Evolutionary conservation across 1,140 invertebrate genomes (phyloP).

Genomic region (Trichogramma pretiosum): DNA sequence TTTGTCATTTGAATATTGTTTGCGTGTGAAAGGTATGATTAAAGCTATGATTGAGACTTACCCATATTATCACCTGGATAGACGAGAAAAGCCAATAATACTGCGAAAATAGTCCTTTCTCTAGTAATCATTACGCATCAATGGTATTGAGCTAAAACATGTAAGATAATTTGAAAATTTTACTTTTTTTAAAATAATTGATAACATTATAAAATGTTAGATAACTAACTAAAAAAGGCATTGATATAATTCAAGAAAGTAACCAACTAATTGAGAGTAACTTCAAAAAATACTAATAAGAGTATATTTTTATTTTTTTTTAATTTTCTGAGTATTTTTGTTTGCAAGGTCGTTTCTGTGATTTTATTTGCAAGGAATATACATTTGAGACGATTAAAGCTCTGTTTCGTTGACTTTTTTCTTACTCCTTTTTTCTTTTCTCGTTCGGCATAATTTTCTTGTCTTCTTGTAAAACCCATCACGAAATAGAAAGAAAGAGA

Average conservation of each 20-base stretch:
- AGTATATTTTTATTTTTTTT: background rate
- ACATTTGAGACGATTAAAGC: slow-evolving; percentile 4
- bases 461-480: background rate
- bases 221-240: background rate
- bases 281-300: background rate
- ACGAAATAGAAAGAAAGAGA: too few relatives aligned
- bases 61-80: slow-evolving; percentile 37
- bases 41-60: slow-evolving; percentile 19
- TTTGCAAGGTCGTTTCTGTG: background rate
- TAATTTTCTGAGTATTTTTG: background rate
- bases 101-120: slow-evolving; percentile 26
- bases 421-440: too few relatives aligned
- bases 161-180: background rate
- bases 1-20: too few relatives aligned
- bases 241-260: background rate
- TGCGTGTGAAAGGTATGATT: background rate
- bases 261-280: background rate
- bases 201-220: background rate
- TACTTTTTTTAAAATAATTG: background rate
- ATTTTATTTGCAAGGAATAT: background rate
- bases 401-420: too few relatives aligned
- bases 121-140: slow-evolving; percentile 30
- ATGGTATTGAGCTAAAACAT: slow-evolving; percentile 10
- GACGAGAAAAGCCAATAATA: slow-evolving; percentile 33
- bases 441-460: slow-evolving; percentile 6